Conservation (phyloP, 2,113 vertebrate species). For the Lampris incognitus region DNA sequence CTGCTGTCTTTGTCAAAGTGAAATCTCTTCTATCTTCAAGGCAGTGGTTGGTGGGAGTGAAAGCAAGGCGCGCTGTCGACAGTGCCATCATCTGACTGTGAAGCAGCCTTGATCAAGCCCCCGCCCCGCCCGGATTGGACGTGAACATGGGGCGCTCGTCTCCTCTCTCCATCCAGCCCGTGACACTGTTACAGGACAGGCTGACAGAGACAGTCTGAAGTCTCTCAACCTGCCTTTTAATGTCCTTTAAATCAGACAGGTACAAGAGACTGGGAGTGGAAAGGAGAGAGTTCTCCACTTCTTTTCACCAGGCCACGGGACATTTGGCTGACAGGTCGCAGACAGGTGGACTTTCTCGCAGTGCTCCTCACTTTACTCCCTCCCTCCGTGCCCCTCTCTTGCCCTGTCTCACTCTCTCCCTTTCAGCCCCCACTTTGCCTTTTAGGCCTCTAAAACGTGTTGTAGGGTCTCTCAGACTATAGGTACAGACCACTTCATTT, state of each 20-base stretch:
- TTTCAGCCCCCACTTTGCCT: constrained; percentile 16
- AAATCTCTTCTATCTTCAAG: constrained; percentile 51
- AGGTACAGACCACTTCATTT: too few relatives aligned
- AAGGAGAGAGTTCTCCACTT: constrained; percentile 35
- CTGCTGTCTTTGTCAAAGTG: constrained; percentile 59
- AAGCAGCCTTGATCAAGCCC: constrained; percentile 81
- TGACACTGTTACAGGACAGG: constrained; percentile 73
- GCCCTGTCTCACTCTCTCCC: neutral
- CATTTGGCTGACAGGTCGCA: constrained; percentile 63
- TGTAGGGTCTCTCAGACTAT: too few relatives aligned
- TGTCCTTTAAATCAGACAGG: constrained; percentile 65
- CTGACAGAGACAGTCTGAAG: constrained; percentile 66
- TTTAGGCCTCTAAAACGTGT: too few relatives aligned
- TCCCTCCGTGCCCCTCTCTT: neutral
- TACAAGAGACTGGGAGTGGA: constrained; percentile 34
- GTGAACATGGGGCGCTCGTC: constrained; percentile 63
- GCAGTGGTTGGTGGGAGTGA: constrained; percentile 28
- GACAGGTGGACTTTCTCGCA: constrained; percentile 49
- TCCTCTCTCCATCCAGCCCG: constrained; percentile 37
- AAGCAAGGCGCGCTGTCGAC: constrained; percentile 71
- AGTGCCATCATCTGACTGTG: constrained; percentile 66
- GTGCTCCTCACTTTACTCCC: constrained; percentile 17
- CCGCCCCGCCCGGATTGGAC: constrained; percentile 40
- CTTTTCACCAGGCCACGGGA: constrained; percentile 38
- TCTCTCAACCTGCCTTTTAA: constrained; percentile 63